A percentile compares a stretch with the other conserved stretches of the same genome.
Conservation (phyloP, 2,797 vertebrate genomes). For the Capromys pilorides region DNA sequence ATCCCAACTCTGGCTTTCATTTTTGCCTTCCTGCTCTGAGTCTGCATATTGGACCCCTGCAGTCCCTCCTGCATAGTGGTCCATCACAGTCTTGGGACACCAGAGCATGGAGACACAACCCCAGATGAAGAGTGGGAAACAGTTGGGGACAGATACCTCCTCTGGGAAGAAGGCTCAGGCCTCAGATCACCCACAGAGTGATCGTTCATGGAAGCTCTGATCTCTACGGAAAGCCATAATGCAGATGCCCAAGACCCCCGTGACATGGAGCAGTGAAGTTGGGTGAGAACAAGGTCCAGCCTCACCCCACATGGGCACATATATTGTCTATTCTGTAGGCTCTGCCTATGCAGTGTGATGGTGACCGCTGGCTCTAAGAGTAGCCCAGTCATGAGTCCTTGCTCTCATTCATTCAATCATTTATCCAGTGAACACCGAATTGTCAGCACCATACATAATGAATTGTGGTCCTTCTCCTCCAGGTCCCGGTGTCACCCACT, state of each 20-base stretch:
- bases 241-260: background rate
- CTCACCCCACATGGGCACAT: background rate
- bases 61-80: background rate
- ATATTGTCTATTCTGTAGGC: background rate
- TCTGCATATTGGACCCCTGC: background rate
- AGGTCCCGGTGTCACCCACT: background rate
- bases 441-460: background rate
- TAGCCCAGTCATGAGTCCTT: background rate
- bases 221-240: background rate
- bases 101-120: background rate
- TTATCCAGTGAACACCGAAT: background rate
- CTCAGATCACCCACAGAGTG: background rate
- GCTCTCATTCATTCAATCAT: background rate
- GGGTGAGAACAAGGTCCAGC: background rate
- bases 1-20: background rate
- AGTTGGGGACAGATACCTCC: background rate
- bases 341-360: background rate
- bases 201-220: background rate
- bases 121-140: background rate
- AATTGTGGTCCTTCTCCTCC: fast-evolving
- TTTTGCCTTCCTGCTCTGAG: background rate
- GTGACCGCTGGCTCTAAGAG: background rate
- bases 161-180: too few species aligned
- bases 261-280: background rate
- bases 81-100: background rate